A percentile compares a stretch with the other conserved stretches of the same genome.
Evolutionary conservation across 2,797 vertebrate species (phyloP).

Genomic region (Hyperoplus immaculatus): DNA sequence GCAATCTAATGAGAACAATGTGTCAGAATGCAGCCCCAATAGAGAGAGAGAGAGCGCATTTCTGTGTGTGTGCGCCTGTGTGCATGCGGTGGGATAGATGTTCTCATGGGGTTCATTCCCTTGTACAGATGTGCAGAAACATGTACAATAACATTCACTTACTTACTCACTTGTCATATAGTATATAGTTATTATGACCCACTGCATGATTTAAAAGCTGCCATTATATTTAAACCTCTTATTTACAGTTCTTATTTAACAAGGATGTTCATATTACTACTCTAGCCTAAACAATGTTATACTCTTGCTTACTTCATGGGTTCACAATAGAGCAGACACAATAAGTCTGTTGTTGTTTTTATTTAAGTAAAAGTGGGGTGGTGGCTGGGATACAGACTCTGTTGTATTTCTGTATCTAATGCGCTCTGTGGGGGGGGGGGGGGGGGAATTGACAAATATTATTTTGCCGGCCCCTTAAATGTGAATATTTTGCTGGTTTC

Average conservation of each 20-base stretch:
- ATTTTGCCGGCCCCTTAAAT: no score
- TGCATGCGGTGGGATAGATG: constrained; percentile 6
- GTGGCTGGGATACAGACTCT: no score
- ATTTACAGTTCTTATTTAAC: background rate
- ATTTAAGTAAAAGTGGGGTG: no score
- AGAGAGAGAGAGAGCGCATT: background rate
- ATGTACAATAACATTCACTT: constrained; percentile 1
- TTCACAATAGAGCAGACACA: background rate
- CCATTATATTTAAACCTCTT: background rate
- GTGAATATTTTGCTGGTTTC: no score
- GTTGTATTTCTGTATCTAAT: no score
- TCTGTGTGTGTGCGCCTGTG: constrained; percentile 24
- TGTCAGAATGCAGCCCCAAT: constrained; percentile 52
- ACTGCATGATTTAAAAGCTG: background rate
- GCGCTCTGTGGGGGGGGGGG: no score
- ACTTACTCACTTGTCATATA: background rate
- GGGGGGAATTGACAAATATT: no score
- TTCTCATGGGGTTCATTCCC: constrained; percentile 10
- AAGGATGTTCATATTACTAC: background rate
- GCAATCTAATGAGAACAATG: constrained; percentile 77
- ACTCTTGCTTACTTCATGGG: background rate
- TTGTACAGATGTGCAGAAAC: background rate
- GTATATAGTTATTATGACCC: background rate
- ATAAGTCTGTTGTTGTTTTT: background rate
- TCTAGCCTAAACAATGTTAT: background rate